Conservation (phyloP, 2,113 vertebrate genomes). For the Brachypodius melanocephalos region DNA sequence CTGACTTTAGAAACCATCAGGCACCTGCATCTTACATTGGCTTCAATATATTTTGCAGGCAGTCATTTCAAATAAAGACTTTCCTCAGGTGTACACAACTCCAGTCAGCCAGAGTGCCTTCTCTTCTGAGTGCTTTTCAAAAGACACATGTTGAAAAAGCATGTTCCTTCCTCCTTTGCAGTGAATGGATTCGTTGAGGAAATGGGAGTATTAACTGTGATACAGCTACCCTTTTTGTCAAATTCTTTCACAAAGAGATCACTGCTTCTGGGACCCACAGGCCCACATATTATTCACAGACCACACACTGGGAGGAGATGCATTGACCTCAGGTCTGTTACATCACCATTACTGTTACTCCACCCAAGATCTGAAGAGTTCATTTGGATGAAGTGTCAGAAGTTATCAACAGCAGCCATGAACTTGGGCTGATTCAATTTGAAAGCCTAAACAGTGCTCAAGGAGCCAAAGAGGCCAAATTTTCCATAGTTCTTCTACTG, state of each 20-base stretch:
- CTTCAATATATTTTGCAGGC: neutral
- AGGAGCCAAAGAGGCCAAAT: neutral
- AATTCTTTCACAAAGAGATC: constrained; percentile 58
- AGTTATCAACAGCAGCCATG: constrained; percentile 45
- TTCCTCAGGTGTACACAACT: neutral
- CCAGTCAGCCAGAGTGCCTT: neutral
- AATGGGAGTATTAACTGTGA: constrained; percentile 32
- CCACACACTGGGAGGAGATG: constrained; percentile 66
- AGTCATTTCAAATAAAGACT: neutral
- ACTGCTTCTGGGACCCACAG: constrained; percentile 40
- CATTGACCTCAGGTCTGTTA: constrained; percentile 61
- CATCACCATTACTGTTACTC: constrained; percentile 44
- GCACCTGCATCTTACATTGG: neutral
- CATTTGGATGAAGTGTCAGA: constrained; percentile 38
- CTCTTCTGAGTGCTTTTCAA: neutral
- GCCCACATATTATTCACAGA: constrained; percentile 54
- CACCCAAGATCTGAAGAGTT: constrained; percentile 53
- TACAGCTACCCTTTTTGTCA: constrained; percentile 31
- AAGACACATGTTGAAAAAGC: neutral
- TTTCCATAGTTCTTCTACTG: neutral
- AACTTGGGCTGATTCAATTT: neutral
- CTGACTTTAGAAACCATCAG: neutral
- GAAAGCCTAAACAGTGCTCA: neutral
- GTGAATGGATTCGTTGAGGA: constrained; percentile 31
- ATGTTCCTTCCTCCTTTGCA: neutral